Conservation (phyloP, 2,113 vertebrate species). For the Gopherus evgoodei region DNA sequence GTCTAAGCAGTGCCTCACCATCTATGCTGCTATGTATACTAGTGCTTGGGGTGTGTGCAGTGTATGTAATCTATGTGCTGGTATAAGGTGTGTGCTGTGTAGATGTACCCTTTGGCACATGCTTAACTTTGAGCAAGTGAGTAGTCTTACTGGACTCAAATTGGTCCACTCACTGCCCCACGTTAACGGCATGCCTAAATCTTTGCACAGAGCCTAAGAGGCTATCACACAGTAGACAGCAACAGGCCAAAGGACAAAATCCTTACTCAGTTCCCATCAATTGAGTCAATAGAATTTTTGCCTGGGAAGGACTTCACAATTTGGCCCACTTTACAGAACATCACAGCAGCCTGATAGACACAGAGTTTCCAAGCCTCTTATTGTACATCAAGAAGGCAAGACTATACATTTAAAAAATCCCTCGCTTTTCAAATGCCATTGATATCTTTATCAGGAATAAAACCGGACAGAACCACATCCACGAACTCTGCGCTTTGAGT, state of each 20-base stretch:
- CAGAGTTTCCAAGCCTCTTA: neutral
- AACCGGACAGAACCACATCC: neutral
- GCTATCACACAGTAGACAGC: neutral
- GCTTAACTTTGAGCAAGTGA: neutral
- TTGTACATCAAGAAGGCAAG: neutral
- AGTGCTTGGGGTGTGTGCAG: neutral
- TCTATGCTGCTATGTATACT: neutral
- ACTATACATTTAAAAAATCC: neutral
- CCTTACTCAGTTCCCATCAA: too few relatives aligned
- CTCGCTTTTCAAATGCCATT: neutral
- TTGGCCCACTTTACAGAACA: neutral
- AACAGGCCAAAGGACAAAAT: neutral
- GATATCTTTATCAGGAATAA: neutral
- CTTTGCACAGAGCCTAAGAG: slow-evolving; percentile 17
- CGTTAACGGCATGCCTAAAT: slow-evolving; percentile 29
- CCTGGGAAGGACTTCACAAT: neutral
- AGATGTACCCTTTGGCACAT: neutral
- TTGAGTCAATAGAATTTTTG: neutral
- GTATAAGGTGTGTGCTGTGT: too few relatives aligned
- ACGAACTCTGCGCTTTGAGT: neutral
- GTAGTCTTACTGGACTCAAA: slow-evolving; percentile 31
- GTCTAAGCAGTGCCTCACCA: neutral
- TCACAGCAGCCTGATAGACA: neutral
- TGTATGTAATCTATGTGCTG: neutral
- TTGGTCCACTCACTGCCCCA: slow-evolving; percentile 18